Evolutionary conservation across 2,113 vertebrate species (phyloP), one percentile per base, ranked within the genome.

Genomic region (Labeo rohita): DNA sequence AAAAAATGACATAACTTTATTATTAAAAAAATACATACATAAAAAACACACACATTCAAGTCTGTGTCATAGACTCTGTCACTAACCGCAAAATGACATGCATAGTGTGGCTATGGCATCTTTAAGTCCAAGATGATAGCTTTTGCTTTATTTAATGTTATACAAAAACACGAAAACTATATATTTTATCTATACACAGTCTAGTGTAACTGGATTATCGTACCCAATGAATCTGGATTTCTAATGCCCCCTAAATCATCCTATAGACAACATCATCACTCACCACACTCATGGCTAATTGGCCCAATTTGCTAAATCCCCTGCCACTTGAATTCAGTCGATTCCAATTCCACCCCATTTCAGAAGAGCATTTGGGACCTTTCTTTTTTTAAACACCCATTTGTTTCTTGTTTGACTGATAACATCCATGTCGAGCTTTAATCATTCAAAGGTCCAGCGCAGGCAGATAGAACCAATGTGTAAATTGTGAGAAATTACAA

Each of bases 201-300:
- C 80, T 80, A 56, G 11, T 80, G 85, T 84, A 80, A 85, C 74
- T 50, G 86, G 87, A 88, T 90, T 90, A 88, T 85, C 59, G 85
- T 61, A 87, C 63, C 85, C 87, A 85, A 76, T 85, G 84, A 85
- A 86, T 90, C 85, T 74, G 84, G 87, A 63, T 83, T 85, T 84
- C 83, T 88, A 90, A 88, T 87, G 85, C 83, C 77, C 75, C 76
- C 89, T 90, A 90, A 88, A 90, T 90, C 89, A 90, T 90, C 85
- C 85, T 88, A 87, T 88, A 88, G 89, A 83, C 89, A 90, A 87
- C 89, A 90, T 90, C 87, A 90, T 90, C 89, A 90, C 85, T 90
- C 89, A 88, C 85, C 85, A 76, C 80, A 84, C 87, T 87, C 83
- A 81, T 74, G 87, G 87, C 89, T 90, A 90, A 90, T 90, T 90